A percentile compares a stretch with the other conserved stretches of the same genome.
These are phyloP conservation scores for Zhuqinia jingwanae DNA, from an alignment of 2,888 invertebrate genomes.

Conservation along the genomic window DNA sequence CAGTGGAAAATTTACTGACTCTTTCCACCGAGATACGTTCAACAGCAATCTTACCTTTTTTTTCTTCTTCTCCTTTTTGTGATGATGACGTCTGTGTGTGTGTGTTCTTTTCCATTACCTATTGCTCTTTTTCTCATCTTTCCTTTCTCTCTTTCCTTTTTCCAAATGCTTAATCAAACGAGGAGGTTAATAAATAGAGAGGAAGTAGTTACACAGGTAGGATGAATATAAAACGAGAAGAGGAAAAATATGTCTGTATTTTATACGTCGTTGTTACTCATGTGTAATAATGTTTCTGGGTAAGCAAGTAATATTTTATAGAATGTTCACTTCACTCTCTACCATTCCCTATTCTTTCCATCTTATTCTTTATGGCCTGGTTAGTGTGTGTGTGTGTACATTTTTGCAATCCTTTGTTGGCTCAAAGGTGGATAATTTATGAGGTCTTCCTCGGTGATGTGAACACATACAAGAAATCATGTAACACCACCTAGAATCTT, in stretches of 20 bases:
- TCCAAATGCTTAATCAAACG: constrained; percentile 45
- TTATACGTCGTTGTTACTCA: constrained; percentile 28
- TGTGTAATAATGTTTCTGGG: constrained; percentile 40
- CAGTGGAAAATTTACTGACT: constrained; percentile 23
- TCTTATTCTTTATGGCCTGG: constrained; percentile 30
- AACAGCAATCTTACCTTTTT: background rate
- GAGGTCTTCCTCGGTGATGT: constrained; percentile 53
- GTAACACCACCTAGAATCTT: constrained; percentile 36
- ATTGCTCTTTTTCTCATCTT: constrained; percentile 8
- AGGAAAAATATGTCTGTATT: background rate
- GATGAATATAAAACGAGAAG: background rate
- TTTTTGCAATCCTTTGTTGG: constrained; percentile 59
- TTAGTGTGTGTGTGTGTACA: constrained; percentile 25
- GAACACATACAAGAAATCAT: constrained; percentile 55
- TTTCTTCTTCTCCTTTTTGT: background rate
- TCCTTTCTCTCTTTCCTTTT: background rate
- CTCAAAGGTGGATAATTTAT: constrained; percentile 71
- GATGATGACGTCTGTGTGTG: constrained; percentile 41
- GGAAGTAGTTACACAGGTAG: constrained; percentile 29
- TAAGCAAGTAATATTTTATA: constrained; percentile 59
- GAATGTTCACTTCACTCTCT: constrained; percentile 17
- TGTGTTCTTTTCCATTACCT: constrained; percentile 15
- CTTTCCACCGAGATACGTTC: background rate
- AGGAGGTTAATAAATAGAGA: constrained; percentile 32
- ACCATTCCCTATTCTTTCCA: background rate